These are phyloP conservation scores for Pygoscelis adeliae DNA, from an alignment of 2,113 vertebrate genomes.

Conservation along the genomic window DNA sequence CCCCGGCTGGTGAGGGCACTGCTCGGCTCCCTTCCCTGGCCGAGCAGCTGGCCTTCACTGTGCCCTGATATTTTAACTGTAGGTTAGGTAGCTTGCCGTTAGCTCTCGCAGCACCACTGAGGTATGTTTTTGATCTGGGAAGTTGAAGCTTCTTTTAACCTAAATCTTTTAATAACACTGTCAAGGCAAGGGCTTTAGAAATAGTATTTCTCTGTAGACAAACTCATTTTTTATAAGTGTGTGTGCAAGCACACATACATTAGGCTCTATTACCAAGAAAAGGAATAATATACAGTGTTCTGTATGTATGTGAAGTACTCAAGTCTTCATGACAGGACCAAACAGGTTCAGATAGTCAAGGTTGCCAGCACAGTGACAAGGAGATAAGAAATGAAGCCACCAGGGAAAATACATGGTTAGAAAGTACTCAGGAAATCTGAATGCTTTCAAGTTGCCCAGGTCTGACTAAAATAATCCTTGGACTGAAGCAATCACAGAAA, in stretches of 20 bases:
- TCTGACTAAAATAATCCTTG: not conserved
- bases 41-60: not conserved
- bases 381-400: not conserved
- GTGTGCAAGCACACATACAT: not conserved
- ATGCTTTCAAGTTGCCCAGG: not conserved
- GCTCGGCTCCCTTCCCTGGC: fast-evolving
- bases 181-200: not conserved
- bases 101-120: not conserved
- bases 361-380: not conserved
- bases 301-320: not conserved
- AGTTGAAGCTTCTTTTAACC: not conserved
- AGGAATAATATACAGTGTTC: not conserved
- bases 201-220: not conserved
- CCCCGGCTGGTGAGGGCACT: too few species aligned
- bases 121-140: not conserved
- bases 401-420: not conserved
- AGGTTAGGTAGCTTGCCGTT: not conserved
- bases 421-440: not conserved
- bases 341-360: not conserved
- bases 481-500: not conserved
- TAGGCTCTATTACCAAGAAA: not conserved
- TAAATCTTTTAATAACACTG: not conserved
- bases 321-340: not conserved
- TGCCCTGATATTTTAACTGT: not conserved
- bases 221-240: not conserved